These are phyloP conservation scores for Thyatira batis DNA, from an alignment of 2,888 invertebrate species.

Conservation along the genomic window DNA sequence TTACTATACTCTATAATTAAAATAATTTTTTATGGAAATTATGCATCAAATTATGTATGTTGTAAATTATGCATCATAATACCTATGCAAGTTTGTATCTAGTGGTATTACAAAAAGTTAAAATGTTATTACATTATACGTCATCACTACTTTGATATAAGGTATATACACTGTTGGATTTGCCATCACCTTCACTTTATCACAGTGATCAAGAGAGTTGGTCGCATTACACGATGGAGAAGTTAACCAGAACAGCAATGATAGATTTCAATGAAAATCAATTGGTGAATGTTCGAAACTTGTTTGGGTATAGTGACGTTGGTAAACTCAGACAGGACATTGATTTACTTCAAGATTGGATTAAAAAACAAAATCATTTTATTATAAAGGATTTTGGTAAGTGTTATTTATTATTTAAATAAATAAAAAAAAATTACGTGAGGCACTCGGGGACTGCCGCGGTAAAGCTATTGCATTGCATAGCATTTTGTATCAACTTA, in stretches of 20 bases:
- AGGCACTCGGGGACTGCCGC: too few relatives aligned
- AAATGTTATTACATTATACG: too few relatives aligned
- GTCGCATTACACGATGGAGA: not conserved
- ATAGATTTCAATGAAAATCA: conserved; percentile 21
- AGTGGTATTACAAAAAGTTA: not conserved
- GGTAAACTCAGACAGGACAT: conserved; percentile 31
- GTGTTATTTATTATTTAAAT: conserved; percentile 6
- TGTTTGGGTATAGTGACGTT: conserved; percentile 25
- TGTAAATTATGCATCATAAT: too few relatives aligned
- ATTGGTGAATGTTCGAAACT: conserved; percentile 24
- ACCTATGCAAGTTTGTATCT: too few relatives aligned
- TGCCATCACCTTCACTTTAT: not conserved
- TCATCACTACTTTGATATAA: not conserved
- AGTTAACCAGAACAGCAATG: not conserved
- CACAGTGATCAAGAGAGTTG: not conserved
- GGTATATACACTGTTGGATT: not conserved
- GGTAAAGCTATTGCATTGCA: too few relatives aligned
- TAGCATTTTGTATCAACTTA: too few relatives aligned
- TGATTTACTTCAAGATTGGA: conserved; percentile 29
- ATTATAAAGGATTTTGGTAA: conserved; percentile 27
- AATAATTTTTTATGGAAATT: too few relatives aligned
- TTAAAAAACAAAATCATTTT: conserved; percentile 31
- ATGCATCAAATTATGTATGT: too few relatives aligned
- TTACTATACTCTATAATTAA: too few relatives aligned
- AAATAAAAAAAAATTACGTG: too few relatives aligned